These are phyloP conservation scores for Kryptopterus vitreolus DNA, from an alignment of 2,797 vertebrate species.

Conservation along the genomic window DNA sequence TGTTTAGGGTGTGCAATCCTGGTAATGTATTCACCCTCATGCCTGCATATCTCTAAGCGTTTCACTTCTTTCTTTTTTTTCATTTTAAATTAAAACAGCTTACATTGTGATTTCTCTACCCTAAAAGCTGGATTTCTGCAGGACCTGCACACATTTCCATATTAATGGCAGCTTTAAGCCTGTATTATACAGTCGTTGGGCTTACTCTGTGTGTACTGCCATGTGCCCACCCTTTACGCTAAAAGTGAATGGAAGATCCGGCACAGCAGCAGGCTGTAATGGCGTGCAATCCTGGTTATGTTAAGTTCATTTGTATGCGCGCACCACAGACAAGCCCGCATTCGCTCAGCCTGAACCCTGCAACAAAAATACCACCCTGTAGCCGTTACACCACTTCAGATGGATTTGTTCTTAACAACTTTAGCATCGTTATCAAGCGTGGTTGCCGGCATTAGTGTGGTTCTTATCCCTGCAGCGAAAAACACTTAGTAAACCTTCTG, in stretches of 20 bases:
- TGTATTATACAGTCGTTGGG: neutral
- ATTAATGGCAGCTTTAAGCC: slow-evolving; percentile 6
- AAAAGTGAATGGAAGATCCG: slow-evolving; percentile 15
- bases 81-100: neutral
- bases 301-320: slow-evolving; percentile 22
- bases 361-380: slow-evolving; percentile 10
- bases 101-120: neutral
- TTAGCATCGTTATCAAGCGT: neutral
- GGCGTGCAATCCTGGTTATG: slow-evolving; percentile 1
- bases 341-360: neutral
- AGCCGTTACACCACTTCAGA: neutral
- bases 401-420: neutral
- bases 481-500: neutral
- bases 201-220: neutral
- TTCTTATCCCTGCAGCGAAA: neutral
- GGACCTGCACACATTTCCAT: slow-evolving; percentile 11
- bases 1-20: neutral
- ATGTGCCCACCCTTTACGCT: neutral
- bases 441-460: neutral
- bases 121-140: slow-evolving; percentile 1
- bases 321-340: slow-evolving; percentile 1
- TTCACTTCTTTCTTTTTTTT: neutral
- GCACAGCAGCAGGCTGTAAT: slow-evolving; percentile 2
- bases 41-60: slow-evolving; percentile 2
- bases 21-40: neutral